Base-by-base conservation (phyloP, 1,140 invertebrate genomes). In the Heterodera carotae region DNA sequence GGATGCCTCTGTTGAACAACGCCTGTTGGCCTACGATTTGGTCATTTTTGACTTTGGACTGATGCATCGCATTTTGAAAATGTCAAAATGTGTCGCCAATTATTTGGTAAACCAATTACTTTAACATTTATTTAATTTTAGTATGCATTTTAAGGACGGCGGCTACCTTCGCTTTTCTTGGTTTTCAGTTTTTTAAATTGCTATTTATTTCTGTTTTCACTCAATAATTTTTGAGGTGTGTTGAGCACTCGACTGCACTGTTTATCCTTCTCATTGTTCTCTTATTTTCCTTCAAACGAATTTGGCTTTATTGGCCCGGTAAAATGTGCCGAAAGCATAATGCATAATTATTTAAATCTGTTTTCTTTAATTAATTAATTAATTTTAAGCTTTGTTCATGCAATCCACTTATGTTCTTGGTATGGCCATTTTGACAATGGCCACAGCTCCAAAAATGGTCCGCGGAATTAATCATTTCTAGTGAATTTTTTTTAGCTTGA, bases 301-400 rank as follows among this genome's bases (percentile, higher is more conserved):
- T 82, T 31, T 85, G 84, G 84, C 69, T 86, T n/a, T 68, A 83
- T 5, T 85, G 84, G 84, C 84, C 84, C 69, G 84, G 84, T 85
- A 36, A 25, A 8, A 0, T 43, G 39, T 43, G n/a, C n/a, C n/a
- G n/a, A n/a, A n/a, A n/a, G n/a, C n/a, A n/a, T n/a, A n/a, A n/a
- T n/a, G n/a, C 33, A 69, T 10, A 25, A 29, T 53, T 53, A 56
- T 56, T 56, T 22, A 70, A 70, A 70, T 25, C 22, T 10, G 27
- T 43, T 43, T 8, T 22, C 60, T n/a, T 6, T 2, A 29, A 22
- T 29, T 79, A 2, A 39, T 2, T 31, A 69, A 22, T 33, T 31
- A 7, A 27, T 29, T 75, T 82, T 69, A 34, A 85, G 84, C 71
- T 18, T 77, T 85, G 8, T 76, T 85, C 15, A 83, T 86, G 76